These are phyloP conservation scores for Bufotes viridis DNA, from an alignment of 2,797 vertebrate genomes.

Conservation along the genomic window DNA sequence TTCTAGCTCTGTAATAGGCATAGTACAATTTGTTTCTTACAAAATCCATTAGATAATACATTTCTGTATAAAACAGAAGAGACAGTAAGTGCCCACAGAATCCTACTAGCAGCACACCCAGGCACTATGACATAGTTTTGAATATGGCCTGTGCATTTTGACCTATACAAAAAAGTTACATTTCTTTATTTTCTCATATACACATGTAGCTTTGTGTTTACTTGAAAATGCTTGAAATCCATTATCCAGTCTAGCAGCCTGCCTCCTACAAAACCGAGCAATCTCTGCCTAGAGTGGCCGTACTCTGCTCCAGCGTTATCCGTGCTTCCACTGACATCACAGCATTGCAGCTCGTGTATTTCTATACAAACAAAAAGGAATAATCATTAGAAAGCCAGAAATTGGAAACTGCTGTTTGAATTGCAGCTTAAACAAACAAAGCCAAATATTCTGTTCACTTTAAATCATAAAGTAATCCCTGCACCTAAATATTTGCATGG, in stretches of 20 bases:
- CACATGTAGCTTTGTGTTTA: background rate
- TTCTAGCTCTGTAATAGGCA: too few relatives aligned
- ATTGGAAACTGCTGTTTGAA: constrained; percentile 17
- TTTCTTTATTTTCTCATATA: background rate
- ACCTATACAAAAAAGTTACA: background rate
- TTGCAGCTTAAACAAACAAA: constrained; percentile 2
- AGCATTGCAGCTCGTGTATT: background rate
- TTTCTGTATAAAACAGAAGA: too few relatives aligned
- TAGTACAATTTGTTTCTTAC: too few relatives aligned
- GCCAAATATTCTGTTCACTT: constrained; percentile 5
- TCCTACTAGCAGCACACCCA: too few relatives aligned
- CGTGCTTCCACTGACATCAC: background rate
- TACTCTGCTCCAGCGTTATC: background rate
- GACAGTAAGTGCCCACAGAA: too few relatives aligned
- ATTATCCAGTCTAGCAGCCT: background rate
- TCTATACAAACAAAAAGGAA: constrained; percentile 8
- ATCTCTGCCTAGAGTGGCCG: background rate
- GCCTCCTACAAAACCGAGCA: background rate
- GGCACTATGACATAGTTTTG: too few relatives aligned
- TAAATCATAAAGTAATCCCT: constrained; percentile 19
- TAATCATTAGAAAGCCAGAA: constrained; percentile 13
- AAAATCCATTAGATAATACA: too few relatives aligned
- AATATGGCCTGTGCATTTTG: too few relatives aligned
- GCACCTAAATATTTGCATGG: constrained; percentile 30
- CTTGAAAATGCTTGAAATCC: constrained; percentile 5